Evolutionary conservation across 2,113 vertebrate species (phyloP).

Genomic region (Theristicus caerulescens): DNA sequence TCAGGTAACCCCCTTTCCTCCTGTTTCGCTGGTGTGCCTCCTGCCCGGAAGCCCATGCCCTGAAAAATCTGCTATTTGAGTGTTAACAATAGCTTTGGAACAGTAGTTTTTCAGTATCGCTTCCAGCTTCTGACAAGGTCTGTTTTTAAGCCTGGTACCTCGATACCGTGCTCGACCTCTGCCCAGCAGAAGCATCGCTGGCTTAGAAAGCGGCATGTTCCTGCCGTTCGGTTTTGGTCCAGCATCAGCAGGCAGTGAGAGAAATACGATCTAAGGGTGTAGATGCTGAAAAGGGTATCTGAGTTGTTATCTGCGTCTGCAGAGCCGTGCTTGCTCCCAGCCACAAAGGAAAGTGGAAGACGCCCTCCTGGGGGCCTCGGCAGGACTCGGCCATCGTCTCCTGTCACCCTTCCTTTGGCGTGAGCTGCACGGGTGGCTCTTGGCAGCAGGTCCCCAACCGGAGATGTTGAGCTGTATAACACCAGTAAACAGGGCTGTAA

Average conservation of each 20-base stretch:
- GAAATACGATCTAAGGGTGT: background rate
- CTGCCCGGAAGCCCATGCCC: rapidly evolving
- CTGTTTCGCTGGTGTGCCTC: background rate
- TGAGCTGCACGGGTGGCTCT: background rate
- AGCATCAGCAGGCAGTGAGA: rapidly evolving
- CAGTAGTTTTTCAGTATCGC: background rate
- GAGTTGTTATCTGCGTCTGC: background rate
- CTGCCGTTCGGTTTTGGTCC: background rate
- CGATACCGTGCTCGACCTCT: rapidly evolving
- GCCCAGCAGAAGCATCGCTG: background rate
- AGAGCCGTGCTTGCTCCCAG: background rate
- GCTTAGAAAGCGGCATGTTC: rapidly evolving
- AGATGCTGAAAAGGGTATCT: background rate
- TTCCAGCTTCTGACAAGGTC: background rate
- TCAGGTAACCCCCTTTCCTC: background rate
- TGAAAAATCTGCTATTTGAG: background rate
- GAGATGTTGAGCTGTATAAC: background rate
- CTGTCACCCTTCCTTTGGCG: background rate
- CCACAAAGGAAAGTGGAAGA: background rate
- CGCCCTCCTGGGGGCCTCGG: background rate
- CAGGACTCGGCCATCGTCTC: background rate
- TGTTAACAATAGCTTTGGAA: background rate
- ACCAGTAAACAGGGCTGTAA: background rate
- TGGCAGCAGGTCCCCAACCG: background rate
- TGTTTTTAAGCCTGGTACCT: background rate